phyloP scores from a whole-genome alignment of 2,888 invertebrate genomes.

The Rhingia rostrata region DNA sequence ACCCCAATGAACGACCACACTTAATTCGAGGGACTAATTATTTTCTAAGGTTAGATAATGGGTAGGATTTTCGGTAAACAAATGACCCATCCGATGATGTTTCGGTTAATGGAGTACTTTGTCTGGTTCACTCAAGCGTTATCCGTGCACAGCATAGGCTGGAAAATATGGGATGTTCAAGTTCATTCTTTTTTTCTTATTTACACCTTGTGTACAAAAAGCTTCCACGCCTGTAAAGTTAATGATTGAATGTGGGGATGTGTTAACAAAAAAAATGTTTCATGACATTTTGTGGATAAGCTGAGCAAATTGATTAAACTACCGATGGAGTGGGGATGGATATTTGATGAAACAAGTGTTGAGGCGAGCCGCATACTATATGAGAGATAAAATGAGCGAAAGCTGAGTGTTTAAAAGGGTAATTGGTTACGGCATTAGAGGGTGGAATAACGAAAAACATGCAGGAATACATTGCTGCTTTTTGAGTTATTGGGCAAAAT shows the following conservation, averaged over 20 bases:
- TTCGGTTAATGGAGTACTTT: constrained; percentile 54
- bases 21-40: constrained; percentile 54
- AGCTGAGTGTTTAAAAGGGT: too few relatives aligned
- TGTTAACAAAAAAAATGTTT: constrained; percentile 11
- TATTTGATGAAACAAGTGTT: constrained; percentile 28
- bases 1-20: constrained; percentile 40
- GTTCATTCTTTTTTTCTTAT: not conserved
- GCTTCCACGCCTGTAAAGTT: constrained; percentile 27
- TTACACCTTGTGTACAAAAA: not conserved
- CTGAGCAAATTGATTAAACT: constrained; percentile 28
- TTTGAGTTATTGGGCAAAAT: too few relatives aligned
- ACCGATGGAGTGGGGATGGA: not conserved
- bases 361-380: too few relatives aligned
- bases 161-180: not conserved
- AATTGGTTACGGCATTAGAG: too few relatives aligned
- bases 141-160: not conserved
- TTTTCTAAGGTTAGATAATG: constrained; percentile 53
- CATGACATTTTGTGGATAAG: constrained; percentile 5
- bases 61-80: constrained; percentile 57
- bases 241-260: constrained; percentile 12
- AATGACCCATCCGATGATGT: constrained; percentile 56
- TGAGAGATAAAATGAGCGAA: too few relatives aligned
- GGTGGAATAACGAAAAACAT: too few relatives aligned
- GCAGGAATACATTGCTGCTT: too few relatives aligned
- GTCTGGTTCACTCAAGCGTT: constrained; percentile 31